A percentile compares a stretch with the other conserved stretches of the same genome.
phyloP scores from a whole-genome alignment of 2,113 vertebrate genomes.

The Crypturellus undulatus region DNA sequence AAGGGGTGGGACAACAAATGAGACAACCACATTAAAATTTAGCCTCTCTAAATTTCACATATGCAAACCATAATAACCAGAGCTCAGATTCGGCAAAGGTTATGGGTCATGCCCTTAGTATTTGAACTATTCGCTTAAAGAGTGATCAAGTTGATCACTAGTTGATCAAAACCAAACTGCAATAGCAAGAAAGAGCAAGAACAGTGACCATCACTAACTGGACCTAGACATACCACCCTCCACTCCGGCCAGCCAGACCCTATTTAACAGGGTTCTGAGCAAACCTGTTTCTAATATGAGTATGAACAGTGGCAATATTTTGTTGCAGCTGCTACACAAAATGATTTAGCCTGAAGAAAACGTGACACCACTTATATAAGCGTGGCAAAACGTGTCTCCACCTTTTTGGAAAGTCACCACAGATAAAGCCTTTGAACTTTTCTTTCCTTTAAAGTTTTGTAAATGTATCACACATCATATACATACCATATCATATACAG shows the following conservation, averaged over 20 bases:
- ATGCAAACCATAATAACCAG: neutral
- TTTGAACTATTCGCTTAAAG: neutral
- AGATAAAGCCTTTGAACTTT: neutral
- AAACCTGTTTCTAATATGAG: neutral
- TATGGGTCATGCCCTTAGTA: no score
- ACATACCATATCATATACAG: neutral
- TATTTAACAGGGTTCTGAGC: neutral
- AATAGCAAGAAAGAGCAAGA: neutral
- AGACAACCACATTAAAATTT: neutral
- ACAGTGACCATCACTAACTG: neutral
- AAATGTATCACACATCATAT: neutral
- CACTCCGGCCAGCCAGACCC: neutral
- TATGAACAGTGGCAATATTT: neutral
- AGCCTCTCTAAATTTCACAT: neutral
- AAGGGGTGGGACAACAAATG: neutral
- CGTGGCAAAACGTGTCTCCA: neutral
- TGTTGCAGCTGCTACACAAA: neutral
- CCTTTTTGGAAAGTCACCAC: neutral
- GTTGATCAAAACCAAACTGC: neutral
- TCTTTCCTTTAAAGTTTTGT: neutral
- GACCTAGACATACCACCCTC: neutral
- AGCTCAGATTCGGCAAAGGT: neutral
- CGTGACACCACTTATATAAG: neutral
- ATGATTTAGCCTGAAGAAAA: neutral
- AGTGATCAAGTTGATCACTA: neutral